Conservation (phyloP, 2,797 vertebrate genomes). For the Glossophaga mutica region DNA sequence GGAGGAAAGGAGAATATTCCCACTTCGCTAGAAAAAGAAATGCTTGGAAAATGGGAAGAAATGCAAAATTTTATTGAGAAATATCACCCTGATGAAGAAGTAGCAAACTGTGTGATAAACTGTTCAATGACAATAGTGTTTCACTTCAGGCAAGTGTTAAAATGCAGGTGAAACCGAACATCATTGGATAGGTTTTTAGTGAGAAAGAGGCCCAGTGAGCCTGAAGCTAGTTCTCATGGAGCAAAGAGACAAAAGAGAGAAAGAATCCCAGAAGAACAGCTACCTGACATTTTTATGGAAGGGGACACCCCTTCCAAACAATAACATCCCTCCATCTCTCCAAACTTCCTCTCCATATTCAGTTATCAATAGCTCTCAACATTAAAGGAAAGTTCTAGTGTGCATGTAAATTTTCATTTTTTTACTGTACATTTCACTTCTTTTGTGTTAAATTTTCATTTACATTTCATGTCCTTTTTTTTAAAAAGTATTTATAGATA, state of each 20-base stretch:
- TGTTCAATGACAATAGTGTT: too few relatives aligned
- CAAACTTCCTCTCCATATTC: not conserved
- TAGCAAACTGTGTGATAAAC: too few relatives aligned
- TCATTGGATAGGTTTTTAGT: too few relatives aligned
- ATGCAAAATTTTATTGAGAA: too few relatives aligned
- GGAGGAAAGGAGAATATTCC: too few relatives aligned
- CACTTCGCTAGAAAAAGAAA: too few relatives aligned
- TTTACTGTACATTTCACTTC: not conserved
- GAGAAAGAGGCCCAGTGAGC: not conserved
- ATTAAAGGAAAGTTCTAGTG: not conserved
- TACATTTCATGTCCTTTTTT: not conserved
- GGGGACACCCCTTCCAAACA: not conserved
- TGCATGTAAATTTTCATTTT: not conserved
- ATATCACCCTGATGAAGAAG: too few relatives aligned
- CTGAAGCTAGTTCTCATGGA: not conserved
- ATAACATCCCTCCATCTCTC: not conserved
- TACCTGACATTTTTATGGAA: not conserved
- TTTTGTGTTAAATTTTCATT: not conserved
- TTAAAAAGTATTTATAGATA: not conserved
- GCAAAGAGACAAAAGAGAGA: not conserved
- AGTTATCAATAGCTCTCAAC: not conserved
- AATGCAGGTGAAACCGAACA: too few relatives aligned
- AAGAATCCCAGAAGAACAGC: not conserved
- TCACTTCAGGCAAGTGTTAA: too few relatives aligned
- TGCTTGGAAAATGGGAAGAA: too few relatives aligned